A percentile compares a stretch with the other conserved stretches of the same genome.
Conservation (phyloP, 2,797 vertebrate species). For the Protosalanx chinensis region DNA sequence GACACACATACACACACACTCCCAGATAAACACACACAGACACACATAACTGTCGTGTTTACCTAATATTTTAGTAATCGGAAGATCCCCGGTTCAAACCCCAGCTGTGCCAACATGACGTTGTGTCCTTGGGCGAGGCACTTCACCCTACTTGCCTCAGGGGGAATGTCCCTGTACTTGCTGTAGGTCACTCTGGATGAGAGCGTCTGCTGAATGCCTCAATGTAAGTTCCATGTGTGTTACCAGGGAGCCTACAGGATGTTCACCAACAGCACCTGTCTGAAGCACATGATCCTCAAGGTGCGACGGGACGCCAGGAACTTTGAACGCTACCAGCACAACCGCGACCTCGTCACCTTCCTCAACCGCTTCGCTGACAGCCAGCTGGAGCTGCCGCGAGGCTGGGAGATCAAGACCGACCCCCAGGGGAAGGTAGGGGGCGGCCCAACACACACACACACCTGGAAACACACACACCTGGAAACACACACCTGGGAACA, state of each 20-base stretch:
- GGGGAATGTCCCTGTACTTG: too few relatives aligned
- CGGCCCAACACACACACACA: not conserved
- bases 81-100: too few relatives aligned
- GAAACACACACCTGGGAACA: too few relatives aligned
- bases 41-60: not conserved
- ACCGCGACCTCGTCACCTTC: constrained; percentile 94
- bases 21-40: too few relatives aligned
- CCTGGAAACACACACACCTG: too few relatives aligned
- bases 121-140: too few relatives aligned
- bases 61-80: not conserved
- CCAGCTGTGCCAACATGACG: too few relatives aligned
- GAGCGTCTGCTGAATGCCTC: too few relatives aligned
- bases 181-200: too few relatives aligned
- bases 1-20: too few relatives aligned
- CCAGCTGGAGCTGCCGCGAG: constrained; percentile 88
- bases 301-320: constrained; percentile 92
- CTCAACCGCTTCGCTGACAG: constrained; percentile 95
- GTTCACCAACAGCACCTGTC: constrained; percentile 95
- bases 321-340: constrained; percentile 97
- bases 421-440: constrained; percentile 88
- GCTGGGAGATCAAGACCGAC: constrained; percentile 97
- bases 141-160: too few relatives aligned
- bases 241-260: constrained; percentile 89
- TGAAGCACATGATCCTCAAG: constrained; percentile 98
- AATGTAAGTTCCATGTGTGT: not conserved